Percentiles rank a stretch among this genome's conserved stretches.
phyloP scores from a whole-genome alignment of 2,888 invertebrate genomes.

The Octodonta nipae region DNA sequence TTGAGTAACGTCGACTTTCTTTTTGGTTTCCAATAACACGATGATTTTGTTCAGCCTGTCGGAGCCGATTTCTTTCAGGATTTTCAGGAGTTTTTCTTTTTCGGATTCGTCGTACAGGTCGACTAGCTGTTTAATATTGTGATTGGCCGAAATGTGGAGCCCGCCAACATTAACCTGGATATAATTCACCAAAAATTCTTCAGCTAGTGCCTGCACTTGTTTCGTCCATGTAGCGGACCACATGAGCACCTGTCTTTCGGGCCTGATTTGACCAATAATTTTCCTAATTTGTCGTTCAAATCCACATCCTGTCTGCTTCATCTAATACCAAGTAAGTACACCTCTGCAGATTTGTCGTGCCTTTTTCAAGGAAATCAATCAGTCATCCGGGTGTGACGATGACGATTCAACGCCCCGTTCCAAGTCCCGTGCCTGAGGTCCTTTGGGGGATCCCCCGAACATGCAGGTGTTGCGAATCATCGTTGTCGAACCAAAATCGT shows the following conservation, averaged over 20 bases:
- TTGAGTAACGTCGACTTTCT: constrained; percentile 82
- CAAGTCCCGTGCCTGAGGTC: constrained; percentile 79
- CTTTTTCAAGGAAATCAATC: constrained; percentile 84
- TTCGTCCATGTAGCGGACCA: constrained; percentile 99
- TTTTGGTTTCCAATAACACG: constrained; percentile 96
- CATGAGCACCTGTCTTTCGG: constrained; percentile 86
- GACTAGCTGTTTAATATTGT: constrained; percentile 91
- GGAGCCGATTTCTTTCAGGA: constrained; percentile 69
- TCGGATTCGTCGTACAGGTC: constrained; percentile 88
- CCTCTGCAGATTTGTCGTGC: constrained; percentile 68
- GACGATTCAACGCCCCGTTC: constrained; percentile 87
- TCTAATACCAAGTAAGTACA: constrained; percentile 89
- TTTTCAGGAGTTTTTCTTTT: constrained; percentile 57
- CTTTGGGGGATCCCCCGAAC: constrained; percentile 95
- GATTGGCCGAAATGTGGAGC: constrained; percentile 84
- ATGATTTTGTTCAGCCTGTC: no score
- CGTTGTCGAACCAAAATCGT: constrained; percentile 77
- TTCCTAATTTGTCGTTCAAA: constrained; percentile 94
- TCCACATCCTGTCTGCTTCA: constrained; percentile 92
- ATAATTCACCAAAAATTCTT: constrained; percentile 88
- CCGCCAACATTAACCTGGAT: constrained; percentile 94
- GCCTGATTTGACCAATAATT: constrained; percentile 85
- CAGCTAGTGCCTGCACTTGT: constrained; percentile 89
- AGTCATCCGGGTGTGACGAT: constrained; percentile 91
- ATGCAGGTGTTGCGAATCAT: constrained; percentile 88